A percentile compares a stretch with the other conserved stretches of the same genome.
These are phyloP conservation scores for Globia sparganii DNA, from an alignment of 2,888 invertebrate species.

Conservation along the genomic window DNA sequence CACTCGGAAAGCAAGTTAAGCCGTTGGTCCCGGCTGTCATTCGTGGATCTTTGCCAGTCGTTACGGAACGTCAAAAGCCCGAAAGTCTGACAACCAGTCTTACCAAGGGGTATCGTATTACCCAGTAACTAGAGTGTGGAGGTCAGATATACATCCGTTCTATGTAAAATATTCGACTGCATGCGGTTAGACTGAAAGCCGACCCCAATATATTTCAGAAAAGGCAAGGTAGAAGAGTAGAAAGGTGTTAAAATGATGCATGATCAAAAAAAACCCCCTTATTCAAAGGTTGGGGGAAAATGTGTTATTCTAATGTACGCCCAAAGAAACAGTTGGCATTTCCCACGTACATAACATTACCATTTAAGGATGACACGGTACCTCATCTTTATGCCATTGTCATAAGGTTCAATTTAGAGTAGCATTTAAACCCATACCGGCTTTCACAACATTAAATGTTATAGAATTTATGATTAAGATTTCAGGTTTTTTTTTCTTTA, in stretches of 20 bases:
- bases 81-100: neutral
- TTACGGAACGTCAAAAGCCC: neutral
- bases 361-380: neutral
- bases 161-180: neutral
- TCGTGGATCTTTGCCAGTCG: neutral
- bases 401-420: conserved; percentile 6
- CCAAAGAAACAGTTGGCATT: neutral
- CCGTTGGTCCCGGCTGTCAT: neutral
- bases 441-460: conserved; percentile 4
- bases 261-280: neutral
- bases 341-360: neutral
- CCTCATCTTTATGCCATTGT: neutral
- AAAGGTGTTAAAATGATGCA: neutral
- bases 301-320: conserved; percentile 8
- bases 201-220: neutral
- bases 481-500: conserved; percentile 27
- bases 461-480: conserved; percentile 30
- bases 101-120: neutral
- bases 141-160: neutral
- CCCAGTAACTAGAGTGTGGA: neutral
- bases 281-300: neutral
- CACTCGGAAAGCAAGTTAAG: neutral
- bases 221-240: neutral
- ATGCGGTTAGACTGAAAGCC: neutral
- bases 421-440: neutral